phyloP scores from a whole-genome alignment of 2,797 vertebrate species.

The Gastrophryne carolinensis region DNA sequence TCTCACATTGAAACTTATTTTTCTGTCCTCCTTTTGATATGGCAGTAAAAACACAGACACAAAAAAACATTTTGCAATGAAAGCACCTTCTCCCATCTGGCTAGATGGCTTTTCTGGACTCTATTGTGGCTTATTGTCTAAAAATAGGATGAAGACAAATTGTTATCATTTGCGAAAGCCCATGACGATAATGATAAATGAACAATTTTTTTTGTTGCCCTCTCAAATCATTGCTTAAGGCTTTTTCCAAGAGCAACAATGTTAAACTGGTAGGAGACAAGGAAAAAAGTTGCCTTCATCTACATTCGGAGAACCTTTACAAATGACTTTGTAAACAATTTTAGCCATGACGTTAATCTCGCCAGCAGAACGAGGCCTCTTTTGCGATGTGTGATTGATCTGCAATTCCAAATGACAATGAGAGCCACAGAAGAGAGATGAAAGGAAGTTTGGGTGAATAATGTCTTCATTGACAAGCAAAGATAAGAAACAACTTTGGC shows the following conservation, averaged over 20 bases:
- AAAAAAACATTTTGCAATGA: conserved; percentile 86
- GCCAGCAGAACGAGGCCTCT: conserved; percentile 74
- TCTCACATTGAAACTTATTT: conserved; percentile 77
- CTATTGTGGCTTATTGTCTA: conserved; percentile 99
- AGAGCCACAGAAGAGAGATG: conserved; percentile 85
- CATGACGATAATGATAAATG: conserved; percentile 99
- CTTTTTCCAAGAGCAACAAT: conserved; percentile 89
- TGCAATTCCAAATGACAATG: conserved; percentile 93
- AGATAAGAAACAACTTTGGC: conserved; percentile 92
- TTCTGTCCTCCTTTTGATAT: conserved; percentile 66
- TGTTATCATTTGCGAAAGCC: conserved; percentile 99
- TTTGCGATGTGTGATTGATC: conserved; percentile 92
- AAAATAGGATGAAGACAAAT: conserved; percentile 99
- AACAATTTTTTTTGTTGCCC: conserved; percentile 96
- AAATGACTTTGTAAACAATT: conserved; percentile 88
- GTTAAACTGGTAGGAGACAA: conserved; percentile 78
- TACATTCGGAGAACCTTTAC: conserved; percentile 84
- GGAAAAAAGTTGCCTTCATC: conserved; percentile 77
- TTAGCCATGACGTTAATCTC: conserved; percentile 86
- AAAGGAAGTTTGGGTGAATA: conserved; percentile 90
- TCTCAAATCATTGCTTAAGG: conserved; percentile 99
- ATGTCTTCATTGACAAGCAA: conserved; percentile 88
- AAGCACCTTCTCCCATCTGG: conserved; percentile 95
- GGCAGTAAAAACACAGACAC: conserved; percentile 61
- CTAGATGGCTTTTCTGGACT: conserved; percentile 90